Percentiles rank a stretch among this genome's conserved stretches.
Conservation (phyloP, 2,888 invertebrate genomes). For the Plagodis pulveraria region DNA sequence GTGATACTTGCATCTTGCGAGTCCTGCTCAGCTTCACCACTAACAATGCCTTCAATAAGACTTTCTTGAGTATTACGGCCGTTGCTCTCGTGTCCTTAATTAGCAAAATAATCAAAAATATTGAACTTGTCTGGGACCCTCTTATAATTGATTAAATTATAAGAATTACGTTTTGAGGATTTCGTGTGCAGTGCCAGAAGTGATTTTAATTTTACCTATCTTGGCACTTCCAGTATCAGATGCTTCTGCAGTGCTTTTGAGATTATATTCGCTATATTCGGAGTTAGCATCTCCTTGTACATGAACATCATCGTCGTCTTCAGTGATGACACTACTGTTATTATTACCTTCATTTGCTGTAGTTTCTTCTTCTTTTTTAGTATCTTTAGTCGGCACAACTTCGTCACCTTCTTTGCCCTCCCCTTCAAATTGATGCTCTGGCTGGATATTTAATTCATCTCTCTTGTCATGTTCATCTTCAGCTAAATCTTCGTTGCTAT, state of each 20-base stretch:
- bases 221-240: conserved; percentile 72
- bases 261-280: conserved; percentile 71
- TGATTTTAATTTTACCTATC: conserved; percentile 73
- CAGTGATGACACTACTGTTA: conserved; percentile 63
- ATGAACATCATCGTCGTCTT: conserved; percentile 84
- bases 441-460: conserved; percentile 11
- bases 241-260: conserved; percentile 68
- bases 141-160: conserved; percentile 61
- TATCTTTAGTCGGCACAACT: conserved; percentile 24
- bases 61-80: conserved; percentile 77
- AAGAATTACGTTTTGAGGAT: conserved; percentile 66
- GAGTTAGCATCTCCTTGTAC: conserved; percentile 75
- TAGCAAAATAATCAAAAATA: conserved; percentile 83
- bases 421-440: conserved; percentile 18
- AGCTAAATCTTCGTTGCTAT: conserved; percentile 14
- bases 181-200: conserved; percentile 77
- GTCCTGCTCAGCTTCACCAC: conserved; percentile 76
- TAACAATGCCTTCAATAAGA: conserved; percentile 80
- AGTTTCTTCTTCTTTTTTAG: conserved; percentile 39
- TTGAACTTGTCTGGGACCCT: conserved; percentile 82
- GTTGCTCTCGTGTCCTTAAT: conserved; percentile 79
- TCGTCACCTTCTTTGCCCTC: conserved; percentile 24
- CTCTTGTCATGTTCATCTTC: conserved; percentile 23
- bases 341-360: conserved; percentile 72
- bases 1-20: conserved; percentile 79